Percentiles rank a stretch among this genome's conserved stretches.
Evolutionary conservation across 1,140 invertebrate species (phyloP).

Genomic region (Paralvinella palmiformis): DNA sequence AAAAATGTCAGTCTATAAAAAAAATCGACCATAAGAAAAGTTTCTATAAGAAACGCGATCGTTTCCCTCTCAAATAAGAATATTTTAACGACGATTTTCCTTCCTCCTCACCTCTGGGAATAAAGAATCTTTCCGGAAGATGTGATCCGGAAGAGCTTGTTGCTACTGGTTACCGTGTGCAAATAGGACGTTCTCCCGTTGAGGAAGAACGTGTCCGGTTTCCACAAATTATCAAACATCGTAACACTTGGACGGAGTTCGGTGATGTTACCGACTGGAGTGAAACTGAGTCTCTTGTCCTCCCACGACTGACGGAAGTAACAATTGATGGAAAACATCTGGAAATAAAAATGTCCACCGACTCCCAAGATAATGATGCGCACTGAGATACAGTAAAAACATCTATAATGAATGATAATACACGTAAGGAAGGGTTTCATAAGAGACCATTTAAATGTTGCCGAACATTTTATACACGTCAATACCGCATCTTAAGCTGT

Average conservation of each 20-base stretch:
- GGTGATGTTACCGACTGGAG: slow-evolving; percentile 30
- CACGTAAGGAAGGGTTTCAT: too few relatives aligned
- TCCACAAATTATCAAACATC: slow-evolving; percentile 40
- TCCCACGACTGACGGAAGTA: slow-evolving; percentile 25
- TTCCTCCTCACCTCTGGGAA: slow-evolving; percentile 13
- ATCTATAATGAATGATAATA: too few relatives aligned
- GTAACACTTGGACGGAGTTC: slow-evolving; percentile 45
- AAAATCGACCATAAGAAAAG: too few relatives aligned
- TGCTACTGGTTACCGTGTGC: slow-evolving; percentile 15
- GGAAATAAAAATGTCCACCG: neutral
- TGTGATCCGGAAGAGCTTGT: slow-evolving; percentile 16
- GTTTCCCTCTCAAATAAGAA: too few relatives aligned
- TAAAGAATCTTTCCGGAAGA: slow-evolving; percentile 11
- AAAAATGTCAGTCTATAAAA: too few relatives aligned
- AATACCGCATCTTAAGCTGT: too few relatives aligned
- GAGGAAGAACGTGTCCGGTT: slow-evolving; percentile 21
- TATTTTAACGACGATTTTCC: too few relatives aligned
- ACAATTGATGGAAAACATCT: slow-evolving; percentile 23
- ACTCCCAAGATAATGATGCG: too few relatives aligned
- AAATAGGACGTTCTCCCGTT: slow-evolving; percentile 12
- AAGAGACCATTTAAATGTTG: too few relatives aligned
- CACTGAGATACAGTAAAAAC: too few relatives aligned
- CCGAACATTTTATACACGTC: too few relatives aligned
- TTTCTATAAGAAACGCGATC: too few relatives aligned
- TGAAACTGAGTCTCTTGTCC: slow-evolving; percentile 16